phyloP scores from a whole-genome alignment of 1,140 invertebrate species.

The Cyclargus thomasi region DNA sequence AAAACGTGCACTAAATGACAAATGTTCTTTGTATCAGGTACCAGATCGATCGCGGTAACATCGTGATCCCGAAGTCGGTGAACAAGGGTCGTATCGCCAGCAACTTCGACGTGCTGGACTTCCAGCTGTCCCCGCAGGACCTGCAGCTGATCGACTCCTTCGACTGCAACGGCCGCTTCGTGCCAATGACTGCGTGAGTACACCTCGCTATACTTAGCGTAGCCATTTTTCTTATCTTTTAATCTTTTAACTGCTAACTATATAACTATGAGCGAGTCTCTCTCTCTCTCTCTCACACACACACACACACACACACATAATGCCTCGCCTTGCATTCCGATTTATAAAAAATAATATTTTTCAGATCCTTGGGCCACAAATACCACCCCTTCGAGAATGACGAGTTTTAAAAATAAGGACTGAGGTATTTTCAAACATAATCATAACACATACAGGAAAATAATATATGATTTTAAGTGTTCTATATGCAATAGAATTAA shows the following conservation, averaged over 20 bases:
- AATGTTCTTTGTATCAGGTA: slow-evolving; percentile 41
- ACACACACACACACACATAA: too few relatives aligned
- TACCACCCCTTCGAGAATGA: slow-evolving; percentile 65
- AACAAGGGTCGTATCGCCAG: slow-evolving; percentile 79
- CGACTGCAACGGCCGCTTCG: slow-evolving; percentile 60
- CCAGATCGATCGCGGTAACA: slow-evolving; percentile 64
- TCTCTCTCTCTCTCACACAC: too few relatives aligned
- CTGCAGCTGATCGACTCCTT: slow-evolving; percentile 63
- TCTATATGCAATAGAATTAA: not conserved
- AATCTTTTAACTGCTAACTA: too few relatives aligned
- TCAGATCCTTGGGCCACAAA: slow-evolving; percentile 58
- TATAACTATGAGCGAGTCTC: too few relatives aligned
- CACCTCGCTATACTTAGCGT: slow-evolving; percentile 22
- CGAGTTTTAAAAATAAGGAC: slow-evolving; percentile 34
- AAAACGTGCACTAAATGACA: not conserved
- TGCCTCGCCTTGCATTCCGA: too few relatives aligned
- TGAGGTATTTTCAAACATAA: not conserved
- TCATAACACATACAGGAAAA: not conserved
- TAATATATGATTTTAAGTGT: not conserved
- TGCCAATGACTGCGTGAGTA: slow-evolving; percentile 58
- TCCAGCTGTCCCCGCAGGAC: slow-evolving; percentile 77
- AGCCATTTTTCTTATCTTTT: too few relatives aligned
- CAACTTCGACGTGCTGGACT: slow-evolving; percentile 85
- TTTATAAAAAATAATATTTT: slow-evolving; percentile 27
- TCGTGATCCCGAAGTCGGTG: slow-evolving; percentile 78